phyloP scores from a whole-genome alignment of 1,140 invertebrate species.

The Adoxophyes honmai region DNA sequence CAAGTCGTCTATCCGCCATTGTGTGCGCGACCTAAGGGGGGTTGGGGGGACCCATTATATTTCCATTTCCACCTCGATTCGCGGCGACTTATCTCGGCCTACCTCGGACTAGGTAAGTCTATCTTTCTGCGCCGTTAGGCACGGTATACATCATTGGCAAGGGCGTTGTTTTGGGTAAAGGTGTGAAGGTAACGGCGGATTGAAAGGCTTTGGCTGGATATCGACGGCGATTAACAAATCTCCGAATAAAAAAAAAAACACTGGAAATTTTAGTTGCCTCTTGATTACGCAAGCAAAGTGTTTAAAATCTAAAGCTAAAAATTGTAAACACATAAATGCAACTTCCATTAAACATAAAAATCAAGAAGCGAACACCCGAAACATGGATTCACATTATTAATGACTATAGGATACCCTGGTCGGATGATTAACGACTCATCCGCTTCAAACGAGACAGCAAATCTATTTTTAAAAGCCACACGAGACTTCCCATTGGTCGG shows the following conservation, averaged over 20 bases:
- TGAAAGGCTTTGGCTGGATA: background rate
- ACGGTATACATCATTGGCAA: constrained; percentile 38
- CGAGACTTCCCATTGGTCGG: constrained; percentile 50
- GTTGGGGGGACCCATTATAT: constrained; percentile 59
- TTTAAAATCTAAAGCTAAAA: too few relatives aligned
- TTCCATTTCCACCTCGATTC: constrained; percentile 75
- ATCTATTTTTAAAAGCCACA: constrained; percentile 63
- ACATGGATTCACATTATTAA: constrained; percentile 19
- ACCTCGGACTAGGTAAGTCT: constrained; percentile 69
- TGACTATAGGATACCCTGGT: constrained; percentile 36
- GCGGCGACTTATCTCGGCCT: constrained; percentile 68
- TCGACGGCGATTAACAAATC: too few relatives aligned
- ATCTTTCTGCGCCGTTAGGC: constrained; percentile 73
- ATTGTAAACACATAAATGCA: background rate
- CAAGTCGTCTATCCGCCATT: constrained; percentile 72
- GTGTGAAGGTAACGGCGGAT: too few relatives aligned
- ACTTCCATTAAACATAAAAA: too few relatives aligned
- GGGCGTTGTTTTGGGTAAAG: constrained; percentile 27
- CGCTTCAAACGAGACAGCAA: constrained; percentile 37
- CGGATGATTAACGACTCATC: constrained; percentile 61
- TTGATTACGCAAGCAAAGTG: too few relatives aligned
- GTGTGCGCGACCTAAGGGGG: constrained; percentile 42
- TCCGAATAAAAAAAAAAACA: too few relatives aligned
- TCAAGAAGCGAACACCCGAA: background rate
- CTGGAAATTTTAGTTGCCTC: too few relatives aligned